A percentile compares a stretch with the other conserved stretches of the same genome.
phyloP scores from a whole-genome alignment of 2,888 invertebrate species.

The Agrotis ipsilon region DNA sequence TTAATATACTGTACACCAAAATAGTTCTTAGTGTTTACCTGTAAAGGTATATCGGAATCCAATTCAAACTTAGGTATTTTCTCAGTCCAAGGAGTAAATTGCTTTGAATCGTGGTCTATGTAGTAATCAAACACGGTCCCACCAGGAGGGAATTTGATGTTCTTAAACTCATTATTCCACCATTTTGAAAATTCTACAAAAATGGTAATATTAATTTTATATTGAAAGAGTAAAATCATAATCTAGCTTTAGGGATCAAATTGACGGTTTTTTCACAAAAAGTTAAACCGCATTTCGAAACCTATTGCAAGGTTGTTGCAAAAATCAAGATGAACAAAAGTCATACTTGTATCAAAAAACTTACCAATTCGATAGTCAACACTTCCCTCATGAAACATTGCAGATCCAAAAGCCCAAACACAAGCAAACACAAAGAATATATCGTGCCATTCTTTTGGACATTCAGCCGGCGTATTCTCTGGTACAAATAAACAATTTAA shows the following conservation, averaged over 20 bases:
- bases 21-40: conserved; percentile 87
- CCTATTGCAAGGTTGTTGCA: background rate
- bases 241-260: background rate
- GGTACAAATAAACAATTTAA: conserved; percentile 96
- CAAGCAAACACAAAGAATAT: conserved; percentile 98
- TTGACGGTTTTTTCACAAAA: background rate
- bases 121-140: conserved; percentile 99
- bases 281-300: background rate
- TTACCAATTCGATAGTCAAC: conserved; percentile 93
- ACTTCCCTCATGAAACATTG: conserved; percentile 98
- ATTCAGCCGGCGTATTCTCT: conserved; percentile 96
- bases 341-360: conserved; percentile 34
- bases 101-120: conserved; percentile 97
- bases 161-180: conserved; percentile 99
- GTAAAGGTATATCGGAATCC: conserved; percentile 97
- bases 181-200: conserved; percentile 97
- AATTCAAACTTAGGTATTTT: conserved; percentile 97
- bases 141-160: conserved; percentile 96
- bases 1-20: background rate
- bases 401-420: conserved; percentile 99
- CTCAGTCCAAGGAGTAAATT: conserved; percentile 97
- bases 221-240: background rate
- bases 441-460: conserved; percentile 98
- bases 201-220: background rate
- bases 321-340: background rate